Evolutionary conservation across 2,113 vertebrate genomes (phyloP), one percentile per base, ranked within the genome.

Genomic region (Eptatretus burgeri): DNA sequence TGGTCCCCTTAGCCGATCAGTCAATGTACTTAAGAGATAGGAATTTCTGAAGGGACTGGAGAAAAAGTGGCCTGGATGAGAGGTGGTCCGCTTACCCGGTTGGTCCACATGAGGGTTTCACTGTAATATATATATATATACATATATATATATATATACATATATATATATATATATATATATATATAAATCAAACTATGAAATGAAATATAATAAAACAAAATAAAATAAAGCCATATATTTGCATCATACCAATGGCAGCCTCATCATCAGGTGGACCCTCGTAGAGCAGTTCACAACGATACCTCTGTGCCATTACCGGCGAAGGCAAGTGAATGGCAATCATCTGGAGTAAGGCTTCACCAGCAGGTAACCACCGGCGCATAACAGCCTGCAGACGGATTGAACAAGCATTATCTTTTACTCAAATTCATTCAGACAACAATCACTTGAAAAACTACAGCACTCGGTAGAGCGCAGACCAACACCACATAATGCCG

Each of bases 261-360:
- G 83, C 85, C 63, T 93, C 85, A 3, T 95, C 87, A 1, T 96
- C 88, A 0, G 73, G 75, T 7, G 88, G 87, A 52, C 85, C 88
- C 75, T 95, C 88, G 1, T 94, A 96, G 16, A 96, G 79, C 68
- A 96, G 78, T 71, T 96, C 91, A 11, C 86, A 91, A 51, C 86
- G 83, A 71, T 94, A 95, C 63, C 76, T 86, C 79, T 95, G 88
- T 19, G 88, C 83, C 1, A 87, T 94, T 67, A 94, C 88, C 0
- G 85, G 91, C 2, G 91, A 96, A 12, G 88, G 87, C 71, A 95
- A 75, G 67, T 95, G 87, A 71, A 96, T 96, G 68, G 91, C 84
- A 71, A 95, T 95, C 91, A 96, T 96, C 69, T 96, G 88, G 14
- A 95, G 77, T 64, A 93, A 74, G 1, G 87, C 91, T 1, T 95